These are phyloP conservation scores for Sylvilagus floridanus DNA, from an alignment of 2,797 vertebrate species.

Conservation along the genomic window DNA sequence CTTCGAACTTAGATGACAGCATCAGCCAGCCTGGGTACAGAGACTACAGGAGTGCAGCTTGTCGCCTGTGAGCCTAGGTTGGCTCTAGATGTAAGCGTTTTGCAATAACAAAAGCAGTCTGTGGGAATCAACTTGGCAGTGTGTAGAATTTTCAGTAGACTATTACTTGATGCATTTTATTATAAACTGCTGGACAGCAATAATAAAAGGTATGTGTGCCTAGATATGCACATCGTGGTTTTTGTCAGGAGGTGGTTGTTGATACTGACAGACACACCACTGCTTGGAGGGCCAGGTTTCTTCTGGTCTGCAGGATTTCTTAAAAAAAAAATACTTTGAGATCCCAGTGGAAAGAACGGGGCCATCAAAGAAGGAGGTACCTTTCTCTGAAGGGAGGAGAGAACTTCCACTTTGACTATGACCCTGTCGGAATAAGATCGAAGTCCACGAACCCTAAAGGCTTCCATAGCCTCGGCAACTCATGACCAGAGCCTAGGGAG, in stretches of 20 bases:
- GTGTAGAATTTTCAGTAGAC: neutral
- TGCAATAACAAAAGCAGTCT: neutral
- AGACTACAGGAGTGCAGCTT: neutral
- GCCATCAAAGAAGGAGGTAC: no score
- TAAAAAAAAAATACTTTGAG: neutral
- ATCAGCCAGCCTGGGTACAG: neutral
- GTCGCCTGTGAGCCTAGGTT: neutral
- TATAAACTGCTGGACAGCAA: no score
- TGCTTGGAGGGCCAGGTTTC: neutral
- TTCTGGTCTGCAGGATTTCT: neutral
- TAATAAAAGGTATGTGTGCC: neutral
- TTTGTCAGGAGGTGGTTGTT: neutral
- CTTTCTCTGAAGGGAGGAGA: no score
- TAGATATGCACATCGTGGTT: neutral
- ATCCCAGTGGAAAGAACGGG: no score
- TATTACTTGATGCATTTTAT: no score
- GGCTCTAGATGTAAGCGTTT: neutral
- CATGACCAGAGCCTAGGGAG: no score
- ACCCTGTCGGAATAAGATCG: no score
- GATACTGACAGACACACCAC: neutral
- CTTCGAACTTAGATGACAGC: neutral
- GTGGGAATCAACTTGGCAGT: neutral
- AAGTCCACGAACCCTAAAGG: no score
- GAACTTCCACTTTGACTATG: no score
- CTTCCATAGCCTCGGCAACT: no score